Conservation (phyloP, 2,888 invertebrate genomes). For the Micropterix aruncella region DNA sequence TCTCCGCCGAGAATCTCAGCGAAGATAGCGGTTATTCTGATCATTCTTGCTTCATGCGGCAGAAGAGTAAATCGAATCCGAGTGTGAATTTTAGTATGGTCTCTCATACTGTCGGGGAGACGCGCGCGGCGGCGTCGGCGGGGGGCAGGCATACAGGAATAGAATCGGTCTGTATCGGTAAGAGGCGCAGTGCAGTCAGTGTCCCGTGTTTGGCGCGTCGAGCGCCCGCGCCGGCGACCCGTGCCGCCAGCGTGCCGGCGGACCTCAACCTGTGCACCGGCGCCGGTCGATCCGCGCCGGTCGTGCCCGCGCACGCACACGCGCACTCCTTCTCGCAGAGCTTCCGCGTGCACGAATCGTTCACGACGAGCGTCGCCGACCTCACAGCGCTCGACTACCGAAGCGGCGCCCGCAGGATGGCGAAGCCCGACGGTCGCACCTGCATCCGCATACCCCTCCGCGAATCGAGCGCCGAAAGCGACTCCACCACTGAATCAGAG, state of each 20-base stretch:
- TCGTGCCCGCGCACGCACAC: constrained; percentile 16
- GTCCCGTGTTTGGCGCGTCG: constrained; percentile 12
- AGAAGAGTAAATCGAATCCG: constrained; percentile 29
- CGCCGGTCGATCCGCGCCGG: constrained; percentile 18
- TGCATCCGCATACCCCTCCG: constrained; percentile 13
- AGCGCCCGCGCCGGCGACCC: constrained; percentile 24
- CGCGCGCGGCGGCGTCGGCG: constrained; percentile 19
- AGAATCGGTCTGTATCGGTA: constrained; percentile 21
- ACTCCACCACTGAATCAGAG: constrained; percentile 36
- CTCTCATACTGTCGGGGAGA: constrained; percentile 1
- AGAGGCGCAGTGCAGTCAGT: constrained; percentile 13
- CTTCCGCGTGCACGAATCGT: constrained; percentile 32
- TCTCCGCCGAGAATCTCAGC: constrained; percentile 64
- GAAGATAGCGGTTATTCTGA: constrained; percentile 72
- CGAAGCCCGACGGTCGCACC: constrained; percentile 7
- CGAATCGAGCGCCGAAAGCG: constrained; percentile 32
- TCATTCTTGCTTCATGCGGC: constrained; percentile 18
- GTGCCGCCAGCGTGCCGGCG: constrained; percentile 46
- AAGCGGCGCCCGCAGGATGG: constrained; percentile 16
- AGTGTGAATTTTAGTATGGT: constrained; percentile 20
- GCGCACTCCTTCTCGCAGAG: constrained; percentile 33
- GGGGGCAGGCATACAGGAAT: constrained; percentile 17
- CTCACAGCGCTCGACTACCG: constrained; percentile 44
- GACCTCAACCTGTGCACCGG: constrained; percentile 48
- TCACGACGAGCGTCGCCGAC: constrained; percentile 48